Percentiles rank a stretch among this genome's conserved stretches.
Evolutionary conservation across 2,888 invertebrate genomes (phyloP).

Genomic region (Apotomis betuletana): DNA sequence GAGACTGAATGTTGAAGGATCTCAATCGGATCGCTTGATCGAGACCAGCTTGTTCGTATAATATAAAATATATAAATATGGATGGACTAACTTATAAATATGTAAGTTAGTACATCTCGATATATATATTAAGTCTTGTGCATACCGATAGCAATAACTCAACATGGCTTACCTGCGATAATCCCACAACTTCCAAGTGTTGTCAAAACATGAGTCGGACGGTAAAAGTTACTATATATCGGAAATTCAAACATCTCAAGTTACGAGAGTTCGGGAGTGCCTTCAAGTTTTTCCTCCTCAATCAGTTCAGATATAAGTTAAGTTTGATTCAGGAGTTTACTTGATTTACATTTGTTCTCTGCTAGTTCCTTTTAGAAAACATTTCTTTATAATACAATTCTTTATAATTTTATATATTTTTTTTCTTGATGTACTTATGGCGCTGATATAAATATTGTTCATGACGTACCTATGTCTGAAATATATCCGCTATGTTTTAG

Average conservation of each 20-base stretch:
- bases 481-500: too few species aligned
- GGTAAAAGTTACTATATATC: constrained; percentile 28
- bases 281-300: constrained; percentile 26
- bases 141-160: constrained; percentile 15
- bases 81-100: not conserved
- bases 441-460: too few species aligned
- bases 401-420: too few species aligned
- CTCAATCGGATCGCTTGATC: too few species aligned
- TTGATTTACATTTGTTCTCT: constrained; percentile 19
- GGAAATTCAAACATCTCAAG: constrained; percentile 30
- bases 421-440: too few species aligned
- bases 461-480: too few species aligned
- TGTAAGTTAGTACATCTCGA: too few species aligned
- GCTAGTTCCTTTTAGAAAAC: not conserved
- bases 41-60: too few species aligned
- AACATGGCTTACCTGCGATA: constrained; percentile 12
- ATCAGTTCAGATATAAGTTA: constrained; percentile 10
- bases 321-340: not conserved
- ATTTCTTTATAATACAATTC: not conserved
- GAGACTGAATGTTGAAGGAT: too few species aligned
- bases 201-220: constrained; percentile 28
- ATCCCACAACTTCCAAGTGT: constrained; percentile 17
- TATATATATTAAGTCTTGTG: too few species aligned
- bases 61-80: too few species aligned
- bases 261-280: constrained; percentile 17